A percentile compares a stretch with the other conserved stretches of the same genome.
phyloP scores from a whole-genome alignment of 1,140 invertebrate species.

The Drosophila nannoptera region DNA sequence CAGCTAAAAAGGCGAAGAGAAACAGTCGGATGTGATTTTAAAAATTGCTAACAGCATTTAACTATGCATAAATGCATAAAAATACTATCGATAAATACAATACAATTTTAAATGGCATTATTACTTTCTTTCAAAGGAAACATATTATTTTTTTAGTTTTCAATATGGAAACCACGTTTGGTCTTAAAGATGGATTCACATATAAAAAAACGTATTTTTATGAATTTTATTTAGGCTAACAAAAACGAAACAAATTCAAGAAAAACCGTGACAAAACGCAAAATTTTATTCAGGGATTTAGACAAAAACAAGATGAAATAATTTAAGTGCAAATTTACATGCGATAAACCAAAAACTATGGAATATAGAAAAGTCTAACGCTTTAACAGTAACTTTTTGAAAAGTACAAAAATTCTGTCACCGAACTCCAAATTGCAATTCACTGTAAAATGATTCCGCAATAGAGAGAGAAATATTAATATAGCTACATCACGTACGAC shows the following conservation, averaged over 20 bases:
- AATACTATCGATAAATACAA: conserved; percentile 58
- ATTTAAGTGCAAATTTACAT: conserved; percentile 38
- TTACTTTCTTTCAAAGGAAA: conserved; percentile 42
- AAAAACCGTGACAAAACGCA: conserved; percentile 67
- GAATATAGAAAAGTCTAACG: conserved; percentile 44
- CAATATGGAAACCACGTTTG: conserved; percentile 60
- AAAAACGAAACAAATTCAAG: conserved; percentile 58
- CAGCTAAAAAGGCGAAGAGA: conserved; percentile 38
- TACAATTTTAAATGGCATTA: conserved; percentile 43
- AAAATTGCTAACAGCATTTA: conserved; percentile 77
- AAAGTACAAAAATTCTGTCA: conserved; percentile 71
- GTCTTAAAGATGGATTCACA: conserved; percentile 70
- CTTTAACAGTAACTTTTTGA: conserved; percentile 59
- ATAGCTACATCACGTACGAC: conserved; percentile 11
- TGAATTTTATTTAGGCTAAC: conserved; percentile 76
- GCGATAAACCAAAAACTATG: conserved; percentile 40
- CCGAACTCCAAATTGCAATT: conserved; percentile 30
- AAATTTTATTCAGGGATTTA: conserved; percentile 79
- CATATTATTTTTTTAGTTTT: conserved; percentile 53
- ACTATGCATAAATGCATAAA: conserved; percentile 74
- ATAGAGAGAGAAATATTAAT: conserved; percentile 46
- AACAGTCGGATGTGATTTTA: conserved; percentile 75
- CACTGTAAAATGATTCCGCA: too few species aligned
- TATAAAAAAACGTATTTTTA: conserved; percentile 71
- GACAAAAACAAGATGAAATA: conserved; percentile 22